phyloP scores from a whole-genome alignment of 1,140 invertebrate genomes.

The Pseudomyrmex cubaensis region DNA sequence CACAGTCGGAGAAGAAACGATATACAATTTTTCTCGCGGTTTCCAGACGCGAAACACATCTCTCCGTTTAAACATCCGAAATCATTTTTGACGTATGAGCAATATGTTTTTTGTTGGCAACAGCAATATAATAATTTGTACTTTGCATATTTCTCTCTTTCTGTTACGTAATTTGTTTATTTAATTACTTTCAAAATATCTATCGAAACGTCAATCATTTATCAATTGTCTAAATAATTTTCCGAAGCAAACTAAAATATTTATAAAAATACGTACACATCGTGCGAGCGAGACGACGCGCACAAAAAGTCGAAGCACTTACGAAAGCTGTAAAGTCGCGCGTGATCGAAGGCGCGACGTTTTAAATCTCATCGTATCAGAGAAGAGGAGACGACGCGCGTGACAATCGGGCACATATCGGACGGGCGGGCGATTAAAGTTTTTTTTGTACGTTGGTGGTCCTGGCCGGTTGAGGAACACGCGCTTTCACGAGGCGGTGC shows the following conservation, averaged over 20 bases:
- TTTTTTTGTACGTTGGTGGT: slow-evolving; percentile 70
- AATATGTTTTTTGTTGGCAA: background rate
- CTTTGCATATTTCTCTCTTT: background rate
- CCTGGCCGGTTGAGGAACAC: slow-evolving; percentile 64
- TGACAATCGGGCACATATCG: slow-evolving; percentile 56
- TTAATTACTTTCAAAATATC: background rate
- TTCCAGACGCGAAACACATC: background rate
- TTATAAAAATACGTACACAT: background rate
- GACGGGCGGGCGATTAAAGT: slow-evolving; percentile 62
- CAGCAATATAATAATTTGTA: background rate
- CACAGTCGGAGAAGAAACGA: slow-evolving; percentile 33
- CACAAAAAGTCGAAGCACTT: background rate
- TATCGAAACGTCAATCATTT: too few relatives aligned
- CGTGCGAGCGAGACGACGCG: background rate
- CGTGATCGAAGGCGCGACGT: background rate
- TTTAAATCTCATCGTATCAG: slow-evolving; percentile 65
- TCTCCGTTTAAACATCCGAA: background rate
- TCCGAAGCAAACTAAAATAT: too few relatives aligned
- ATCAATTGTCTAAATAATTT: too few relatives aligned
- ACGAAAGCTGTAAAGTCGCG: background rate
- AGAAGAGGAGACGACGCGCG: slow-evolving; percentile 1
- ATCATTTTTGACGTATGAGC: background rate
- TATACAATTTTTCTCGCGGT: slow-evolving; percentile 29
- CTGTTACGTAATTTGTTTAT: background rate
- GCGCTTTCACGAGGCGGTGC: slow-evolving; percentile 68